These are phyloP conservation scores for Chironomus riparius DNA, from an alignment of 2,888 invertebrate genomes.

Conservation along the genomic window DNA sequence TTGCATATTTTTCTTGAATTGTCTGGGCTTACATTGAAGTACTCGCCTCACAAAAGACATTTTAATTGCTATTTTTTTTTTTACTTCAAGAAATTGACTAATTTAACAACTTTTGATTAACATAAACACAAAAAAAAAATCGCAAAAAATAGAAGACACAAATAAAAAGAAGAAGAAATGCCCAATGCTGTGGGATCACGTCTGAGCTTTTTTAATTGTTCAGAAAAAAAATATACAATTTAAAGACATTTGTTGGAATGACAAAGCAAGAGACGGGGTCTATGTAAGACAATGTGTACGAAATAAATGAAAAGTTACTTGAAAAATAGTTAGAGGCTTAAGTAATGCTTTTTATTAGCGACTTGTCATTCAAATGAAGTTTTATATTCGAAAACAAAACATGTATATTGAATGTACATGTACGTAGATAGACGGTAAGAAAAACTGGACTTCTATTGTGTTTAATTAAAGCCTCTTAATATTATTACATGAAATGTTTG, in stretches of 20 bases:
- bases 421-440: background rate
- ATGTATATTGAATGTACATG: background rate
- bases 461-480: constrained; percentile 9
- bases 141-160: no score
- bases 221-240: no score
- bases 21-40: no score
- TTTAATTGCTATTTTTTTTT: constrained; percentile 18
- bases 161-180: background rate
- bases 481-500: background rate
- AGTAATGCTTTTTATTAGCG: constrained; percentile 1
- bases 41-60: background rate
- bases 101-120: constrained; percentile 9
- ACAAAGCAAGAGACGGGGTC: background rate
- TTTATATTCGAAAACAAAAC: no score
- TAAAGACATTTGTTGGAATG: no score
- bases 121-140: background rate
- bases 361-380: background rate
- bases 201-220: background rate
- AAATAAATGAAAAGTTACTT: background rate
- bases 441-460: constrained; percentile 1
- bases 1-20: background rate
- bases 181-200: background rate
- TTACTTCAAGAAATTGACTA: constrained; percentile 11
- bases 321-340: background rate
- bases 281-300: background rate